Percentiles rank a stretch among this genome's conserved stretches.
Evolutionary conservation across 2,797 vertebrate genomes (phyloP).

Genomic region (Anisognathus igniventris): DNA sequence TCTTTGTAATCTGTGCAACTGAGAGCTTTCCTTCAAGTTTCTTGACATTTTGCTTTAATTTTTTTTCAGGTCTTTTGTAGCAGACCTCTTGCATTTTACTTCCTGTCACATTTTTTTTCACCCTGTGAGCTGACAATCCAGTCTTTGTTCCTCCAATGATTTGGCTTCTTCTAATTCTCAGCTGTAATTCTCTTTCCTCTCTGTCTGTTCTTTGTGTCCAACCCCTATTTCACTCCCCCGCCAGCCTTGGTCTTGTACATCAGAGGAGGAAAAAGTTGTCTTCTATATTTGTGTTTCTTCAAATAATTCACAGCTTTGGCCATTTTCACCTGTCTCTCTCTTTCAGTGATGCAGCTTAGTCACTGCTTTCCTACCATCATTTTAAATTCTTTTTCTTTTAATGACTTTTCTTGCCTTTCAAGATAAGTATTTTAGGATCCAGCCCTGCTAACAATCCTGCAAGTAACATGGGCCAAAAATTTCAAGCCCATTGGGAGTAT

Average conservation of each 20-base stretch:
- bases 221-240: fast-evolving
- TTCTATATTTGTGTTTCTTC: not conserved
- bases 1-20: not conserved
- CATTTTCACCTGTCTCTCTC: not conserved
- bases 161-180: not conserved
- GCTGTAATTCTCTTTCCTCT: not conserved
- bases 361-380: not conserved
- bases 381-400: not conserved
- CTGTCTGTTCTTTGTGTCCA: not conserved
- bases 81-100: not conserved
- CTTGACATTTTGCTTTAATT: not conserved
- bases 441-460: not conserved
- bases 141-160: not conserved
- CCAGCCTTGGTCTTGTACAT: not conserved
- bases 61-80: not conserved
- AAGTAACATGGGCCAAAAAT: not conserved
- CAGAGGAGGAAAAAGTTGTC: not conserved
- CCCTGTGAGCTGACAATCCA: not conserved
- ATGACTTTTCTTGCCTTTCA: not conserved
- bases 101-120: not conserved
- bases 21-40: not conserved
- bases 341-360: not conserved
- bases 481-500: not conserved
- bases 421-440: not conserved
- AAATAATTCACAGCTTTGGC: not conserved